Conservation (phyloP, 2,888 invertebrate genomes). For the Cremastobaeus sp. region DNA sequence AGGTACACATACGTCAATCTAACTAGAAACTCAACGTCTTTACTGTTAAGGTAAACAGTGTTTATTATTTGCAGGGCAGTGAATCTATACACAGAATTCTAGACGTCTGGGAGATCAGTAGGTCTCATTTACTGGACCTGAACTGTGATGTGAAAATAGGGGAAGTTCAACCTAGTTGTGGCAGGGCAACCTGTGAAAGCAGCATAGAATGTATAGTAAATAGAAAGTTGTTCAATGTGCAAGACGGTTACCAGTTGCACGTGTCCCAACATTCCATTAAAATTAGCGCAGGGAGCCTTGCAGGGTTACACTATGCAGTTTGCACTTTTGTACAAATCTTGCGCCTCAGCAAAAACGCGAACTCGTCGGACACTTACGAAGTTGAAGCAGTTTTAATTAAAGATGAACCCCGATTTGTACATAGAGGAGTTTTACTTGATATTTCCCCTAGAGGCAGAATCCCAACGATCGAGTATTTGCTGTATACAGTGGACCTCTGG, state of each 20-base stretch:
- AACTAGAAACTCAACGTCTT: too few relatives aligned
- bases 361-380: conserved; percentile 71
- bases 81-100: conserved; percentile 78
- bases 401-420: conserved; percentile 81
- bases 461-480: conserved; percentile 79
- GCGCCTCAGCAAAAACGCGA: conserved; percentile 76
- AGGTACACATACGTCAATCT: too few relatives aligned
- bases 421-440: conserved; percentile 81
- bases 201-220: conserved; percentile 80
- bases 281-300: conserved; percentile 80
- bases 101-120: conserved; percentile 80
- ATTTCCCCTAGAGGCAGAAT: conserved; percentile 81
- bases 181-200: conserved; percentile 74
- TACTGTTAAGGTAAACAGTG: conserved; percentile 11
- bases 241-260: conserved; percentile 80
- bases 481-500: conserved; percentile 79
- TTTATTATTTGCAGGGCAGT: conserved; percentile 66
- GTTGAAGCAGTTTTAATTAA: conserved; percentile 79
- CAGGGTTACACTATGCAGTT: conserved; percentile 81
- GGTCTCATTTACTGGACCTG: conserved; percentile 77
- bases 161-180: conserved; percentile 77
- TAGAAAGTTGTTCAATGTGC: conserved; percentile 77
- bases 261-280: conserved; percentile 79
- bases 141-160: conserved; percentile 79
- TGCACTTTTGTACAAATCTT: conserved; percentile 81